Base-by-base conservation (phyloP, 2,888 invertebrate genomes). In the Buathra laborator region DNA sequence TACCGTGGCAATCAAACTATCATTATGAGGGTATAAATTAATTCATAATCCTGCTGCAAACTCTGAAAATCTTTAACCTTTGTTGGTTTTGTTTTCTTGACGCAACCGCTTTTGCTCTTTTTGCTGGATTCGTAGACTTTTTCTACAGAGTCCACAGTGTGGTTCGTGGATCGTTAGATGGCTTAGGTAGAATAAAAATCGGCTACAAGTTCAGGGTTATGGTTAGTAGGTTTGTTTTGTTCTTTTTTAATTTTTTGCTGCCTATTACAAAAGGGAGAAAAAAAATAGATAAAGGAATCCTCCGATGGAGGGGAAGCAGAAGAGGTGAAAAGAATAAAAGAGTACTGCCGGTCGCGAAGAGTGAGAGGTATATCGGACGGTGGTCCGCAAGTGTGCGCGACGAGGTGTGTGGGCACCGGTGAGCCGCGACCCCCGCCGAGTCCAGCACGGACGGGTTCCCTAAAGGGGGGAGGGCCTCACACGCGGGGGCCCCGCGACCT, bases 321-420 rank as follows among this genome's bases (percentile, higher is more conserved):
- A 64, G 43, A 46, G 24, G 68, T 32, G 68, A 62, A 62, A 66
- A 37, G 19, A 64, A 68, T 59, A 74, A 59, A 81, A 56, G 64
- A 72, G 74, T 48, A 67, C 16, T 6, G 48, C 6, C 19, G 44
- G 78, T 70, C 76, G 71, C 76, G 71, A 67, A 68, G 32, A 66
- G 66, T 59, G 66, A 75, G 80, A 79, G 76, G 81, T 80, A 51
- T 85, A 81, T 66, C 81, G 82, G 71, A 81, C 68, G 72, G 71
- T 83, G 83, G 81, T 83, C 83, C 76, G 59, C 71, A 79, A 83
- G 79, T 81, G 87, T 87, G 86, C 81, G 83, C 85, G 80, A 83
- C 86, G 86, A 87, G 86, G 84, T 87, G 85, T 87, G 88, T 84
- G 87, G 88, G 87, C 87, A 86, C 86, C 82, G 87, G 85, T 85